Evolutionary conservation across 2,888 invertebrate genomes (phyloP).

Genomic region (Alviniconcha strummeri): DNA sequence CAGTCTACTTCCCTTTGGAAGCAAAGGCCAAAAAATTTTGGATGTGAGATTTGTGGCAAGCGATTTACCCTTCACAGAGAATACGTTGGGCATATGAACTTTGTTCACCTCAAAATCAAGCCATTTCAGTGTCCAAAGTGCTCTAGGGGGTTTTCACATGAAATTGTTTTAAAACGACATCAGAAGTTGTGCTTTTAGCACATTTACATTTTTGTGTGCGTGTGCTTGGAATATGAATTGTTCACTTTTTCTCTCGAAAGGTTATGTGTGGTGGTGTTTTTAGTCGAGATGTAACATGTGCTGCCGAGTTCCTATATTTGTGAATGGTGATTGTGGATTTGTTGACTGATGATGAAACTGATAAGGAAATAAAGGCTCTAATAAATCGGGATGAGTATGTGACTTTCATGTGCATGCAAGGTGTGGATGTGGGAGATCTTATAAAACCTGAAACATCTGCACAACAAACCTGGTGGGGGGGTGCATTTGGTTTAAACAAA

Average conservation of each 20-base stretch:
- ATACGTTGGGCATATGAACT: conserved; percentile 14
- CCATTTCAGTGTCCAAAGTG: not conserved
- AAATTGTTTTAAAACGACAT: conserved; percentile 13
- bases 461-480: no score
- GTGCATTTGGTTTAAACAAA: no score
- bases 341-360: not conserved
- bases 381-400: no score
- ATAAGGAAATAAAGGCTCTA: not conserved
- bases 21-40: not conserved
- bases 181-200: not conserved
- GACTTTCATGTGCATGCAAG: no score
- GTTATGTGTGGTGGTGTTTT: not conserved
- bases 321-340: not conserved
- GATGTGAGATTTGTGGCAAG: conserved; percentile 17
- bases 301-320: not conserved
- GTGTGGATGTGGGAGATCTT: no score
- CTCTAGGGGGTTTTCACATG: not conserved
- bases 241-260: not conserved
- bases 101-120: conserved; percentile 12
- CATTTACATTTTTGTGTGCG: no score
- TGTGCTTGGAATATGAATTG: not conserved
- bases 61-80: not conserved
- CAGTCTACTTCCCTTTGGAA: not conserved
- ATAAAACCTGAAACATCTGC: no score
- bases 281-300: not conserved